Base-by-base conservation (phyloP, 2,113 vertebrate genomes). In the Trogon surrucura region DNA sequence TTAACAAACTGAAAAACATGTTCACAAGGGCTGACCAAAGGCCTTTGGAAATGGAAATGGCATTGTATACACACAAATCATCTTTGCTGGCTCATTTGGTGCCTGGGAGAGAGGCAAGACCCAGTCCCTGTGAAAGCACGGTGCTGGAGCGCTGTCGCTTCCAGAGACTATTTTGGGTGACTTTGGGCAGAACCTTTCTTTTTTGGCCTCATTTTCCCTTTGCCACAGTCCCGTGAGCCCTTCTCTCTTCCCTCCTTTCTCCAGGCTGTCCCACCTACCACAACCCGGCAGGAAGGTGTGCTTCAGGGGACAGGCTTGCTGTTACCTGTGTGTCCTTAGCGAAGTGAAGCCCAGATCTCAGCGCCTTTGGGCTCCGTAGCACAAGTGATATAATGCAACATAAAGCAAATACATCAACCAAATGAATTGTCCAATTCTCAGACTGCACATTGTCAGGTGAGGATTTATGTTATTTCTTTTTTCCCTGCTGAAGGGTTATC, bases 281-380 rank as follows among this genome's bases (percentile, higher is more conserved):
- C 0, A 1, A 1, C 32, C 62, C 10, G 41, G 41, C 10, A 41
- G 41, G 41, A 41, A 41, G 41, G 0, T 3, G 26, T 5, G 0
- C 36, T 12, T 1, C 47, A 14, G 21, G 45, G 20, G 4, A 16
- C 0, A 3, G 13, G 5, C 21, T n/a, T 71, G 38, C 48, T 38
- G 0, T 14, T 4, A 44, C 13, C 67, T 3, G 0, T 11, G 47
- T 0, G 41, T 11, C 6, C 51, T 50, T 7, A 44, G 65, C 10
- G 0, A 19, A 11, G 29, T 6, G 16, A 38, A 21, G 44, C 17
- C 65, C 80, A 27, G 54, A 6, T 22, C 57, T 13, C 41, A 2
- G 72, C 8, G 50, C 73, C 82, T 36, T 11, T 22, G 53, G 82
- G 78, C 72, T 62, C 69, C 12, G 58, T 0, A 64, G 54, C 45